phyloP scores from a whole-genome alignment of 2,113 vertebrate genomes.

The Dasyprocta punctata region DNA sequence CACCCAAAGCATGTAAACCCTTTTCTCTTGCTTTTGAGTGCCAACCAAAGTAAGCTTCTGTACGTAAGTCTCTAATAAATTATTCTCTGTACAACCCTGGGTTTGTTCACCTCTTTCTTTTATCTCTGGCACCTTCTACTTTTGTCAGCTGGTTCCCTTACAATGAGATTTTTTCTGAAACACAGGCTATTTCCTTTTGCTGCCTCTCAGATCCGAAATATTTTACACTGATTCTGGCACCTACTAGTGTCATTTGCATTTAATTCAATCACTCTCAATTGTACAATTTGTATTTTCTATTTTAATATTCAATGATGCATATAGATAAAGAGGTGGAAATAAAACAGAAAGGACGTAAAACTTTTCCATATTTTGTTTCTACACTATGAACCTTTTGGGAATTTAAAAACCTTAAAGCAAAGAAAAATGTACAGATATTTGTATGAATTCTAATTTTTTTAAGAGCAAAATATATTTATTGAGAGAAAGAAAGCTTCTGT shows the following conservation, averaged over 20 bases:
- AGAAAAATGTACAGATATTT: background rate
- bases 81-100: background rate
- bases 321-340: background rate
- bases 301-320: background rate
- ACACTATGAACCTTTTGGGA: background rate
- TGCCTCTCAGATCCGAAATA: background rate
- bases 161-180: background rate
- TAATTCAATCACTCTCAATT: background rate
- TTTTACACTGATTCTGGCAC: background rate
- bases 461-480: no score
- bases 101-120: background rate
- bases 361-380: background rate
- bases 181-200: background rate
- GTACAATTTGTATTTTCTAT: background rate
- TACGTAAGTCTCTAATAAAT: background rate
- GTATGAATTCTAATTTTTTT: no score
- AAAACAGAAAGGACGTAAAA: background rate
- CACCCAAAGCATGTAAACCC: background rate
- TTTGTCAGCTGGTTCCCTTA: background rate
- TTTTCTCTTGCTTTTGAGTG: background rate
- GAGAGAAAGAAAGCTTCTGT: no score
- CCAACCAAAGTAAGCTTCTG: background rate
- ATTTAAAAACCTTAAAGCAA: background rate
- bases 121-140: background rate
- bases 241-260: background rate